A percentile compares a stretch with the other conserved stretches of the same genome.
Evolutionary conservation across 2,113 vertebrate genomes (phyloP).

Genomic region (Larimichthys crocea): DNA sequence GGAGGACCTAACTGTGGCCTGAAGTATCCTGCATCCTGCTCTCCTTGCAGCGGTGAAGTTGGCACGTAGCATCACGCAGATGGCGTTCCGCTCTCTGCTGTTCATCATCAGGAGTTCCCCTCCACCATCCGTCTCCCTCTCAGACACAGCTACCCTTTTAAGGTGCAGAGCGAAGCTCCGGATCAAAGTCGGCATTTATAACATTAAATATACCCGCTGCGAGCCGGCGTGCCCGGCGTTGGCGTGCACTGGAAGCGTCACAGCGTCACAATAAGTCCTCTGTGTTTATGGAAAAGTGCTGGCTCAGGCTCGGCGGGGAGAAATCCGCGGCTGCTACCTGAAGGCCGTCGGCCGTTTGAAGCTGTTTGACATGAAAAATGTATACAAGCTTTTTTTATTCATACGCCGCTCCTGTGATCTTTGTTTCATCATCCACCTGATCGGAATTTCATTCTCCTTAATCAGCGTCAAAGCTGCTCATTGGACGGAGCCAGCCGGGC

Average conservation of each 20-base stretch:
- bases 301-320: slow-evolving; percentile 4
- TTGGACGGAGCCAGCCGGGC: neutral
- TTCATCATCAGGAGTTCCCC: slow-evolving; percentile 37
- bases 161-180: slow-evolving; percentile 4
- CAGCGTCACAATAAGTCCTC: slow-evolving; percentile 19
- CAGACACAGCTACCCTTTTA: slow-evolving; percentile 38
- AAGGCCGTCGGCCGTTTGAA: slow-evolving; percentile 54
- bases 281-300: slow-evolving; percentile 52
- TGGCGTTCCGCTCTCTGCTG: slow-evolving; percentile 18
- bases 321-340: slow-evolving; percentile 7
- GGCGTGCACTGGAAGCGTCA: slow-evolving; percentile 24
- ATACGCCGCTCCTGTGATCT: slow-evolving; percentile 43
- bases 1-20: no score
- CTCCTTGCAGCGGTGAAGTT: neutral
- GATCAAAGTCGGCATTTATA: slow-evolving; percentile 44
- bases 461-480: slow-evolving; percentile 26
- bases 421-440: slow-evolving; percentile 52
- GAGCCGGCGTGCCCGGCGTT: neutral
- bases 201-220: slow-evolving; percentile 25
- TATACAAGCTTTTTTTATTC: slow-evolving; percentile 49
- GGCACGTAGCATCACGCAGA: neutral
- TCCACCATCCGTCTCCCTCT: slow-evolving; percentile 14
- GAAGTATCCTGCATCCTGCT: neutral
- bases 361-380: slow-evolving; percentile 61
- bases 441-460: slow-evolving; percentile 38